A percentile compares a stretch with the other conserved stretches of the same genome.
Conservation (phyloP, 53 echinoderm and acorn worm genomes). For the Pentamera pediparva region DNA sequence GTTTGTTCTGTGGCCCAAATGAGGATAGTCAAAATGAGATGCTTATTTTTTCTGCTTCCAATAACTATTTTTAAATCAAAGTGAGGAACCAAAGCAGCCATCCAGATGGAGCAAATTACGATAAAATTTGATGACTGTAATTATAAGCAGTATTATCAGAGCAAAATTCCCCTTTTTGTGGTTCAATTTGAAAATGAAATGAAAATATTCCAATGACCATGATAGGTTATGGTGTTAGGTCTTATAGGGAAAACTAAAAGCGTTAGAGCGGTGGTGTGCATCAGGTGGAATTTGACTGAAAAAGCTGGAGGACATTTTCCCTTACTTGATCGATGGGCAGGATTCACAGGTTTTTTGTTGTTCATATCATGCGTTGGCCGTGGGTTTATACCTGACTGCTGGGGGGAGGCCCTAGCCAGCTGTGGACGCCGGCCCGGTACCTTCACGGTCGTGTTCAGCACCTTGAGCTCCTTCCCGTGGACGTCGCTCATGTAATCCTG, state of each 20-base stretch:
- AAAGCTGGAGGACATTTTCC: not conserved
- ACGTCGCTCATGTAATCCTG: constrained; percentile 99
- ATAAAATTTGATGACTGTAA: too few species aligned
- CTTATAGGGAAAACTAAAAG: not conserved
- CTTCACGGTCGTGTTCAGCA: constrained; percentile 93
- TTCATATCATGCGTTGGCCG: constrained; percentile 69
- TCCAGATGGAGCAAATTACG: too few species aligned
- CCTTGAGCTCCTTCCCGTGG: constrained; percentile 86
- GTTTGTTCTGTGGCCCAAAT: too few species aligned
- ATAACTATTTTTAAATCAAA: not conserved
- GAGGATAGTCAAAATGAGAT: not conserved
- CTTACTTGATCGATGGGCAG: constrained; percentile 29
- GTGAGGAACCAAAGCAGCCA: too few species aligned
- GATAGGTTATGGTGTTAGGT: not conserved
- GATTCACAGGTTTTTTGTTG: constrained; percentile 81
- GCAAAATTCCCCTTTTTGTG: not conserved
- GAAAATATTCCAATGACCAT: not conserved
- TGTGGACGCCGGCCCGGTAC: constrained; percentile 91
- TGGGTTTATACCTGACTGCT: constrained; percentile 40
- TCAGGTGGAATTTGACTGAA: not conserved
- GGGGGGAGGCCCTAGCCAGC: constrained; percentile 61
- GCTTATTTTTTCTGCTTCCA: not conserved
- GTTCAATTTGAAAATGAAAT: not conserved
- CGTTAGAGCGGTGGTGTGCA: not conserved
- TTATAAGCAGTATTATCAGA: not conserved